Evolutionary conservation across 2,113 vertebrate genomes (phyloP), one percentile per base, ranked within the genome.

Genomic region (Rhinichthys klamathensis): DNA sequence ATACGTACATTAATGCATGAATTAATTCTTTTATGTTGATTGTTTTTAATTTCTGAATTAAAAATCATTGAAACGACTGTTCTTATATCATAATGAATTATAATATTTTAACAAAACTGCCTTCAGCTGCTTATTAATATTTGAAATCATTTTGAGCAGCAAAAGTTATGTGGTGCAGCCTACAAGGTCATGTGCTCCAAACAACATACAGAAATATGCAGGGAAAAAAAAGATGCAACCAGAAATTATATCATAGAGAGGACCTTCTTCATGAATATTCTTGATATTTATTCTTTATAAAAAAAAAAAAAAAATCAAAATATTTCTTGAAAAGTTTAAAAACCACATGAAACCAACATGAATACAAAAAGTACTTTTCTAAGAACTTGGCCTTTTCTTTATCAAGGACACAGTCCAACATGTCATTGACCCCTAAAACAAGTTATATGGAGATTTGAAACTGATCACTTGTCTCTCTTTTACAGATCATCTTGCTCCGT

Each of bases 401-500:
- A 4, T 69, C 32, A 65, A 21, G 63, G 63, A 23, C 18, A 70
- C 3, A 21, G 18, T 38, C 9, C 8, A 38, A 4, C 67, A 70
- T 70, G 67, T 38, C 32, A 23, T 12, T 70, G 67, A 38, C 67
- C 32, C 32, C 2, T 21, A 18, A 6, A 16, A 65, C 25, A 30
- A 30, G 63, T 35, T 69, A 35, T 69, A 35, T 21, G 30, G 65
- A 35, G 23, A 44, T n/a, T 61, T 80, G 21, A 41, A 61, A 41
- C 10, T 80, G 56, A 80, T 80, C 10, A 10, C n/a, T 65, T 65
- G n/a, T 67, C 13, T 80, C 41, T 88, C 32, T 84, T 84, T 86
- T 69, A 21, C 80, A 88, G 87, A 88, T 41, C 11, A 38, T 83
- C 76, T 38, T 79, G 60, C 56, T 84, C 85, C 65, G 82, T 89